These are phyloP conservation scores for Karalla daura DNA, from an alignment of 2,797 vertebrate species.

Conservation along the genomic window DNA sequence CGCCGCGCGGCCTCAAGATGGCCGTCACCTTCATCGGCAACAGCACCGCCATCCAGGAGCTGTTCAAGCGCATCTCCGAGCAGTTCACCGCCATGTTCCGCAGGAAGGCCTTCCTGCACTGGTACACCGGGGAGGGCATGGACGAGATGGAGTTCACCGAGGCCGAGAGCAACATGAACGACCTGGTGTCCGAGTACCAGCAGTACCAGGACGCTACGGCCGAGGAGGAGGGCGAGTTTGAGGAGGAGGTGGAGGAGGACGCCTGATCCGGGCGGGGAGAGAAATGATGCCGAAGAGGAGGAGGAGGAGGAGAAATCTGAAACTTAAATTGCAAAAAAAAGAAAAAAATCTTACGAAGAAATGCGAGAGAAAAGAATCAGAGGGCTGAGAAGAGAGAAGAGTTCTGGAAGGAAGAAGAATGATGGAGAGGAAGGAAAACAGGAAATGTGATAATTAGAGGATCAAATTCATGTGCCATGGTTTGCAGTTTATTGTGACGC, in stretches of 20 bases:
- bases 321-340: not conserved
- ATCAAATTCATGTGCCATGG: conserved; percentile 53
- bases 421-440: conserved; percentile 4
- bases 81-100: conserved; percentile 88
- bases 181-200: conserved; percentile 84
- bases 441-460: not conserved
- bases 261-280: too few species aligned
- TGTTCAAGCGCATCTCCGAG: conserved; percentile 93
- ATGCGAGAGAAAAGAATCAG: not conserved
- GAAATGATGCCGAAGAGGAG: not conserved
- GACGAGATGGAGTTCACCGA: conserved; percentile 84
- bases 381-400: not conserved
- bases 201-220: conserved; percentile 87
- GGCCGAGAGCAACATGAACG: conserved; percentile 84
- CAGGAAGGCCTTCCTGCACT: conserved; percentile 86
- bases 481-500: conserved; percentile 23
- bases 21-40: conserved; percentile 92
- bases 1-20: conserved; percentile 88
- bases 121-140: conserved; percentile 85
- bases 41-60: conserved; percentile 94
- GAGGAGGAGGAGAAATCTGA: not conserved
- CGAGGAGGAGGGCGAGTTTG: conserved; percentile 88
- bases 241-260: conserved; percentile 84
- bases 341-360: not conserved
- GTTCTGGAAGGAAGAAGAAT: not conserved